Conservation (phyloP, 2,888 invertebrate genomes). For the Chloroclystis v-ata region DNA sequence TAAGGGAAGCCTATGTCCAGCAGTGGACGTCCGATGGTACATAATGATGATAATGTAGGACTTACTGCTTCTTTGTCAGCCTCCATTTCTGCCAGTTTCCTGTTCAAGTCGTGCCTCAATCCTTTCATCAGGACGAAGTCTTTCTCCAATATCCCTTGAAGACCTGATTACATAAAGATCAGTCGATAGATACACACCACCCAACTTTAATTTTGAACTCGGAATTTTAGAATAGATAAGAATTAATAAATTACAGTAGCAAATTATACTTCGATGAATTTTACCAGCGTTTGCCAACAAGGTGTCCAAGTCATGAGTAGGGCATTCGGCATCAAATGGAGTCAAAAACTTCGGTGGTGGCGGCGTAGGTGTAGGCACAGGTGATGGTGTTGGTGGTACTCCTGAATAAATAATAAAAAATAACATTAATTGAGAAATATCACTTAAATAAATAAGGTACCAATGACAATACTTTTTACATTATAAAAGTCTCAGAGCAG, state of each 20-base stretch:
- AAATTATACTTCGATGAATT: too few relatives aligned
- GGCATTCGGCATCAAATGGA: slow-evolving; percentile 38
- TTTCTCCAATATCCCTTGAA: slow-evolving; percentile 63
- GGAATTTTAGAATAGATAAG: too few relatives aligned
- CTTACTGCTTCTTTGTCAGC: slow-evolving; percentile 50
- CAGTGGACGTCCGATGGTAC: too few relatives aligned
- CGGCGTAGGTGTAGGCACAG: slow-evolving; percentile 21
- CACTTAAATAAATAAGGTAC: too few relatives aligned
- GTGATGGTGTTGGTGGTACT: slow-evolving; percentile 18
- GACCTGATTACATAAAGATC: slow-evolving; percentile 39
- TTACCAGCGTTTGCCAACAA: slow-evolving; percentile 51
- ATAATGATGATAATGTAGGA: too few relatives aligned
- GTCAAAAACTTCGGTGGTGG: slow-evolving; percentile 36
- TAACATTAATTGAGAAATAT: not conserved
- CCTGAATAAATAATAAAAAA: slow-evolving; percentile 10
- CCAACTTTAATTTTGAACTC: too few relatives aligned
- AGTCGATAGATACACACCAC: too few relatives aligned
- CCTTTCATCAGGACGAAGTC: slow-evolving; percentile 69
- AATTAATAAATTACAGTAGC: too few relatives aligned
- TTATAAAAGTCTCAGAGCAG: too few relatives aligned
- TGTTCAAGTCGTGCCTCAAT: slow-evolving; percentile 72
- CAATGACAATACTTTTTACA: too few relatives aligned
- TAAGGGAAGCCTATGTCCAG: too few relatives aligned
- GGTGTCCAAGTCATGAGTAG: slow-evolving; percentile 47
- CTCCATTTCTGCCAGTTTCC: slow-evolving; percentile 67